These are phyloP conservation scores for Carettochelys insculpta DNA, from an alignment of 2,113 vertebrate species.

Conservation along the genomic window DNA sequence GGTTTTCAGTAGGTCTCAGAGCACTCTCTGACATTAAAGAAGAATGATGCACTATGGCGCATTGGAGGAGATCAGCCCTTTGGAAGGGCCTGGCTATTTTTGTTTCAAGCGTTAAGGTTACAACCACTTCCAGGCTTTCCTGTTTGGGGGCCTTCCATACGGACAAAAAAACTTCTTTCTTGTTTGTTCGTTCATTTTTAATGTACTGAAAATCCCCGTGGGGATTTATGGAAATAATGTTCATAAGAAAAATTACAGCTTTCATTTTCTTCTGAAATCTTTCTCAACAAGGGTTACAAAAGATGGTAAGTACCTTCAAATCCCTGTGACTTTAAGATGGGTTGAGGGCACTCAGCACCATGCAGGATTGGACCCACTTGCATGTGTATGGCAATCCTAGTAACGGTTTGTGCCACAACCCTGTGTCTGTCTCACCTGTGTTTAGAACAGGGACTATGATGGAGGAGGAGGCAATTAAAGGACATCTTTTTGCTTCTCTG, in stretches of 20 bases:
- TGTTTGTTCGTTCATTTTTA: neutral
- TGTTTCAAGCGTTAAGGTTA: neutral
- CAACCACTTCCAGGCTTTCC: neutral
- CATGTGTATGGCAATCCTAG: neutral
- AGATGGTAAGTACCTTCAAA: neutral
- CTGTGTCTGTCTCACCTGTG: neutral
- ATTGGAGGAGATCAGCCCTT: neutral
- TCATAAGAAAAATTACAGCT: neutral
- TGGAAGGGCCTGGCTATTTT: neutral
- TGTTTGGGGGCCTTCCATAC: neutral
- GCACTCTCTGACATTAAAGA: neutral
- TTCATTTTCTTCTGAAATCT: neutral
- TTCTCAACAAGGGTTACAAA: neutral
- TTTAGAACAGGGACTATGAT: neutral
- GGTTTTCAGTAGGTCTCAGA: neutral
- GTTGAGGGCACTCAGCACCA: neutral
- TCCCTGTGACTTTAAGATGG: neutral
- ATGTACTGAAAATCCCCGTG: neutral
- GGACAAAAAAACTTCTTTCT: neutral
- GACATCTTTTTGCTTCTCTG: rapidly evolving
- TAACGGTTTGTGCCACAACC: neutral
- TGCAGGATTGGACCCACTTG: neutral
- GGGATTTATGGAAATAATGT: neutral
- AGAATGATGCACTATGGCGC: neutral
- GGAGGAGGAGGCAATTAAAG: neutral